A percentile compares a stretch with the other conserved stretches of the same genome.
Evolutionary conservation across 2,113 vertebrate genomes (phyloP).

Genomic region (Mobula hypostoma): DNA sequence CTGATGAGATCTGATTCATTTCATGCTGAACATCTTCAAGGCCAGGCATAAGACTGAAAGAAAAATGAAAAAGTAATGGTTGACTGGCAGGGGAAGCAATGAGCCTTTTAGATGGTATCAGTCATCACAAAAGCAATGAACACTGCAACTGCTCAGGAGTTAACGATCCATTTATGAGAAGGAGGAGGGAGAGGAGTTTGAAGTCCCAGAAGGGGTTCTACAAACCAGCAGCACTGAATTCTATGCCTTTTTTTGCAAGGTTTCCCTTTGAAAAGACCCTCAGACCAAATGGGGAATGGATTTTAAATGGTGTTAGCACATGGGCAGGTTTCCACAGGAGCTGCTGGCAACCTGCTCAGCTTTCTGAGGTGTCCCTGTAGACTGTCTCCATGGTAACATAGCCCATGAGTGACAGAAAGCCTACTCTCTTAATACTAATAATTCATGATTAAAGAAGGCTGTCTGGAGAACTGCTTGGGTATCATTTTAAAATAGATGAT

Average conservation of each 20-base stretch:
- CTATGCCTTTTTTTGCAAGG: neutral
- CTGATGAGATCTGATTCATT: neutral
- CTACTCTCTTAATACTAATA: neutral
- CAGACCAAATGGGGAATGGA: neutral
- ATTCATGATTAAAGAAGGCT: neutral
- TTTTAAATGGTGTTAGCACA: neutral
- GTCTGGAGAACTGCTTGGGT: neutral
- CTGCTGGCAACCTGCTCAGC: neutral
- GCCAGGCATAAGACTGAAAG: neutral
- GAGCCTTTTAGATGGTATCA: neutral
- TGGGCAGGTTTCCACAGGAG: neutral
- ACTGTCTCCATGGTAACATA: neutral
- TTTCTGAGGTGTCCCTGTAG: neutral
- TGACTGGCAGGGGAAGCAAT: neutral
- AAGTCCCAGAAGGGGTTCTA: too few relatives aligned
- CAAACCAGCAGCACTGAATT: neutral
- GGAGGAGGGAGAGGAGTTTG: neutral
- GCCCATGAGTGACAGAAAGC: neutral
- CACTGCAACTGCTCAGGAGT: neutral
- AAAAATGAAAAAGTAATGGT: too few relatives aligned
- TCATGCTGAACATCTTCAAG: too few relatives aligned
- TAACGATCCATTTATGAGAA: too few relatives aligned
- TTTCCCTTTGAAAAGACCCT: too few relatives aligned
- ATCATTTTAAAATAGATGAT: neutral
- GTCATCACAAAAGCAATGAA: neutral